phyloP scores from a whole-genome alignment of 1,140 invertebrate genomes.

The Drosophila sproati region DNA sequence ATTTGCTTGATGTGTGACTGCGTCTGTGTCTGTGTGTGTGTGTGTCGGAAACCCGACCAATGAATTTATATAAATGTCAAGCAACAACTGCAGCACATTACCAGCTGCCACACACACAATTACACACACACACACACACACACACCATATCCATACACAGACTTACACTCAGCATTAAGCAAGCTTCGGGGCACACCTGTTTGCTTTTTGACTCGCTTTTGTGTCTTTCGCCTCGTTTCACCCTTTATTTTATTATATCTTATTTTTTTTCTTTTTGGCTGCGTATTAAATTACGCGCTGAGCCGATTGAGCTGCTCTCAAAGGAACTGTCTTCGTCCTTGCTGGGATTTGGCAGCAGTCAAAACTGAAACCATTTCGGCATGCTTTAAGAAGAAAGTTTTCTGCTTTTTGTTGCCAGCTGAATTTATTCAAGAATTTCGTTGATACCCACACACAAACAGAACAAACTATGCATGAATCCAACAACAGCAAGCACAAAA shows the following conservation, averaged over 20 bases:
- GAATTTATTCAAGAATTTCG: conserved; percentile 47
- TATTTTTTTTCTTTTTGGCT: conserved; percentile 39
- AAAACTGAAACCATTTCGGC: conserved; percentile 6
- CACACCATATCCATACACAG: neutral
- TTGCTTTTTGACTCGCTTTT: conserved; percentile 40
- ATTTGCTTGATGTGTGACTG: conserved; percentile 55
- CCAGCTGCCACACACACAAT: conserved; percentile 44
- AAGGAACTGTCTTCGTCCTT: conserved; percentile 13
- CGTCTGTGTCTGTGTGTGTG: conserved; percentile 30
- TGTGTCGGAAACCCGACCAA: conserved; percentile 57
- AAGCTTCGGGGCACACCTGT: conserved; percentile 73
- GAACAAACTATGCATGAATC: conserved; percentile 20
- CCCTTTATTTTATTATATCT: neutral
- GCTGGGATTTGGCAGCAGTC: conserved; percentile 5
- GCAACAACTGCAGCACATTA: conserved; percentile 58
- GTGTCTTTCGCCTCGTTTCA: neutral
- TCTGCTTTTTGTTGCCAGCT: conserved; percentile 2
- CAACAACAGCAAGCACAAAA: conserved; percentile 14
- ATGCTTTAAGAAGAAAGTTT: conserved; percentile 14
- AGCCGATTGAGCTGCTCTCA: conserved; percentile 72
- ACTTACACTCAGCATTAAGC: conserved; percentile 55
- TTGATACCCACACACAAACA: conserved; percentile 16
- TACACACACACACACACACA: conserved; percentile 14
- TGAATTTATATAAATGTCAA: conserved; percentile 73
- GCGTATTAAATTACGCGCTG: conserved; percentile 76